phyloP scores from a whole-genome alignment of 2,888 invertebrate species.

The Machimus atricapillus region DNA sequence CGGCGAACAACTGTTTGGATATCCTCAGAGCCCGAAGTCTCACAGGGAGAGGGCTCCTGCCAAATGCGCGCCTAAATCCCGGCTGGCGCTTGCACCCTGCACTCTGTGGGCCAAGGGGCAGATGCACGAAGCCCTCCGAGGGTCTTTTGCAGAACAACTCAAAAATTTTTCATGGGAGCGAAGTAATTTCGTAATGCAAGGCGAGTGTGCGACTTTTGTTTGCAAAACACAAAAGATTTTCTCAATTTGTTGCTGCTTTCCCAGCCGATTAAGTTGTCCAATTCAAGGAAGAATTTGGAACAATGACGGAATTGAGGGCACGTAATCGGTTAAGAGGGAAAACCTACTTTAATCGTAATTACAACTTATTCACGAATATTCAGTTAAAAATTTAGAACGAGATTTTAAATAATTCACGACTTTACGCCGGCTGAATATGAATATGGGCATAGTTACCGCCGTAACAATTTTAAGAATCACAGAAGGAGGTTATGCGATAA shows the following conservation, averaged over 20 bases:
- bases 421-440: no score
- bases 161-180: neutral
- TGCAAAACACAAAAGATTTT: conserved; percentile 1
- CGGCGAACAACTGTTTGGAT: neutral
- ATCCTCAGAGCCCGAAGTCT: neutral
- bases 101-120: neutral
- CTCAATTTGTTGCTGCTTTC: neutral
- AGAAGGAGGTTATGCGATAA: no score
- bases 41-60: neutral
- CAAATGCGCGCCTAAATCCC: neutral
- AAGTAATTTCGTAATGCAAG: neutral
- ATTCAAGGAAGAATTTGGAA: neutral
- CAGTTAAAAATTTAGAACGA: no score
- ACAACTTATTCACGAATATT: no score
- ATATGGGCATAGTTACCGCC: no score
- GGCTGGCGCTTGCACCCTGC: conserved; percentile 7
- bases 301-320: neutral
- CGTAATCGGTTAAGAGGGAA: neutral
- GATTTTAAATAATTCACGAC: no score
- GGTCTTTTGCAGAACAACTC: neutral
- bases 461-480: no score
- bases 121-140: neutral
- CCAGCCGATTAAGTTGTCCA: neutral
- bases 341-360: neutral
- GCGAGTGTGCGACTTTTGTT: neutral